Percentiles rank a stretch among this genome's conserved stretches.
These are phyloP conservation scores for Lontra canadensis DNA, from an alignment of 2,113 vertebrate species.

Conservation along the genomic window DNA sequence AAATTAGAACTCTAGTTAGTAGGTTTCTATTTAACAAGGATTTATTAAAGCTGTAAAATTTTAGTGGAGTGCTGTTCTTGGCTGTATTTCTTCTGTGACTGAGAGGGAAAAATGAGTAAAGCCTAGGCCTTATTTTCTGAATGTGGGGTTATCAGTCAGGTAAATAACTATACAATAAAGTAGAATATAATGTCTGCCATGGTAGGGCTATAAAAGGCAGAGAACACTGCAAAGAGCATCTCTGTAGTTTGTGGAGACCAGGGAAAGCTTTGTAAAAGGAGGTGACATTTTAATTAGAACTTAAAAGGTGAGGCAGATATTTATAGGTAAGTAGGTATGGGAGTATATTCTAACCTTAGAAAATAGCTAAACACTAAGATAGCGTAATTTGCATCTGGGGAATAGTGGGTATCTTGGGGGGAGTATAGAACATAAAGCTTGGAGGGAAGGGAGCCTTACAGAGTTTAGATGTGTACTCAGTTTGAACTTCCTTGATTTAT, in stretches of 20 bases:
- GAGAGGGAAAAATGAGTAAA: background rate
- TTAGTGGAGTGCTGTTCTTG: background rate
- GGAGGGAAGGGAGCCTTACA: background rate
- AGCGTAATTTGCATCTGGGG: background rate
- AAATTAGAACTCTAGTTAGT: background rate
- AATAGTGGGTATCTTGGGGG: background rate
- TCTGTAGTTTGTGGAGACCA: background rate
- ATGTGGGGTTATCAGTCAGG: background rate
- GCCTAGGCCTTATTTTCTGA: background rate
- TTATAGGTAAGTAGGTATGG: background rate
- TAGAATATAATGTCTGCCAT: background rate
- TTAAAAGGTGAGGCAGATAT: background rate
- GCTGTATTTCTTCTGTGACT: background rate
- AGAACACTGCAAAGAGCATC: background rate
- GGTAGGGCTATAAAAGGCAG: background rate
- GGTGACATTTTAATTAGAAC: slow-evolving; percentile 8
- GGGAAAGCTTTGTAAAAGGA: background rate
- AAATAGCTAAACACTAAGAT: background rate
- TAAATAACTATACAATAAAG: background rate
- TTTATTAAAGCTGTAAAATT: background rate
- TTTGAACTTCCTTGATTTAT: background rate
- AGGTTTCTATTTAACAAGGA: background rate
- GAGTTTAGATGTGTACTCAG: background rate
- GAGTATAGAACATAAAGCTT: background rate
- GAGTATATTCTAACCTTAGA: background rate